Evolutionary conservation across 1,140 invertebrate genomes (phyloP), one percentile per base, ranked within the genome.

Genomic region (Danaus melanippus): DNA sequence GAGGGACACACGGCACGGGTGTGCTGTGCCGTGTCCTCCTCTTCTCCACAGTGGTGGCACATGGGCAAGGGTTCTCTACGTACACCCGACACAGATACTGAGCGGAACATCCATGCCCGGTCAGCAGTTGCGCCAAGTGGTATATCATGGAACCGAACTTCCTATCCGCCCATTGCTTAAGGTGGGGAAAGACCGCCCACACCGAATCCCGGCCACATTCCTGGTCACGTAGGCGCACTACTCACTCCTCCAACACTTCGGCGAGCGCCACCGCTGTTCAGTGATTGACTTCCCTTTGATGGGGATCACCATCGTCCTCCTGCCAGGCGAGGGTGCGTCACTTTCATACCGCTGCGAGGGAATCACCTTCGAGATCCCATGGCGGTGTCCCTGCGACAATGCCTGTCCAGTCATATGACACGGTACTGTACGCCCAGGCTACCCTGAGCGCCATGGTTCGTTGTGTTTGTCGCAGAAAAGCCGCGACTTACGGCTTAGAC

Each of bases 1-100:
- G 46, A 46, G 10, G 56, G 46, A 47, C 60, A 62, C 8, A 46
- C 17, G n/a, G 44, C 17, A 9, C 55, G 42, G 1, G 61, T 63
- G 12, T 63, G 52, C 15, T 43, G 15, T 6, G 61, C 61, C 39
- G 53, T 42, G 11, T 58, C 56, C 48, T 41, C 10, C 7, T 42
- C 12, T 9, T 10, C 41, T 6, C n/a, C 46, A 12, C 60, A 58
- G 9, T 58, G 55, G 39, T 50, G 41, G 17, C 51, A 54, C 21
- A 5, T 32, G 0, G 7, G 10, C 2, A 46, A 10, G 2, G 48
- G 40, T 21, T 10, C 12, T 10, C 45, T 41, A 2, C 56, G 21
- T 8, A 32, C 9, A 57, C 50, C 9, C 12, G 10, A 39, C 21
- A 21, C 2, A 56, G 42, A 17, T 56, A 56, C 10, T 11, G 11